Evolutionary conservation across 2,113 vertebrate species (phyloP).

Genomic region (Perccottus glenii): DNA sequence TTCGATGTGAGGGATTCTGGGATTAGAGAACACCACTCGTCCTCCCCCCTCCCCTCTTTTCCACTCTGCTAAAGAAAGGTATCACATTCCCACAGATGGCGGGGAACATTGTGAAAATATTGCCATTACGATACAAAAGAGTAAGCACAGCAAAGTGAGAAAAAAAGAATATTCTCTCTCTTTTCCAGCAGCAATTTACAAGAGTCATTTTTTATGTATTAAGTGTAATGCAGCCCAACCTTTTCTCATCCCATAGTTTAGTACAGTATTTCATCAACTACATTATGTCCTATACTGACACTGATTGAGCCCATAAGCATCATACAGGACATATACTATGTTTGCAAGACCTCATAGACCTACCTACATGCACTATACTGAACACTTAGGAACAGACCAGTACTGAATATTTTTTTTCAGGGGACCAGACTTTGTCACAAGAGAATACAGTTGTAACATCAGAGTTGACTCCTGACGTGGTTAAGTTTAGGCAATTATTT

Average conservation of each 20-base stretch:
- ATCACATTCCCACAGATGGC: conserved; percentile 85
- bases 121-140: conserved; percentile 72
- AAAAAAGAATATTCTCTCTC: conserved; percentile 25
- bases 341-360: too few relatives aligned
- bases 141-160: conserved; percentile 47
- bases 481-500: too few relatives aligned
- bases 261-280: not conserved
- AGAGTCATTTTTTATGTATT: conserved; percentile 24
- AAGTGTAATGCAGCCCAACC: conserved; percentile 15
- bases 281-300: too few relatives aligned
- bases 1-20: conserved; percentile 86
- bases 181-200: conserved; percentile 16
- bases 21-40: conserved; percentile 82
- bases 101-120: conserved; percentile 72
- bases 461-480: too few relatives aligned
- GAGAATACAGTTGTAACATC: too few relatives aligned
- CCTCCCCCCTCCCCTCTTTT: conserved; percentile 69
- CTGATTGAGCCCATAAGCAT: too few relatives aligned
- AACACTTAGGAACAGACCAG: too few relatives aligned
- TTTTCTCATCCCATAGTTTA: not conserved
- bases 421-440: too few relatives aligned
- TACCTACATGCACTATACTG: too few relatives aligned
- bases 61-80: conserved; percentile 83
- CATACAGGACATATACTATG: too few relatives aligned
- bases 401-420: too few relatives aligned